Percentiles rank a stretch among this genome's conserved stretches.
Evolutionary conservation across 2,888 invertebrate genomes (phyloP).

Genomic region (Mesochorus sp.): DNA sequence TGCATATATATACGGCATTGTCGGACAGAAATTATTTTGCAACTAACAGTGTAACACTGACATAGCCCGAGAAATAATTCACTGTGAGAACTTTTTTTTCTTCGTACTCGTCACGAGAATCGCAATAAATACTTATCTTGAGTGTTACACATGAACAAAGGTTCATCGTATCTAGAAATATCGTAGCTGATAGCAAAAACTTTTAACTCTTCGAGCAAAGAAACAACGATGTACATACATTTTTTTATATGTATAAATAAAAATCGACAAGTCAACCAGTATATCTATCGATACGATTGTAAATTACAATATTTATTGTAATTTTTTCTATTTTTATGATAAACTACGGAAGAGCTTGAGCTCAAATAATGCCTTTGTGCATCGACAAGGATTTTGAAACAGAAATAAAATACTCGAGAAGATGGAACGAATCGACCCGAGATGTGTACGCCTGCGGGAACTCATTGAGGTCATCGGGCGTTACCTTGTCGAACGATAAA

Average conservation of each 20-base stretch:
- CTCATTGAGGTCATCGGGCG: slow-evolving; percentile 58
- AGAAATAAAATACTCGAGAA: not conserved
- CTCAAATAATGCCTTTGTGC: not conserved
- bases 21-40: slow-evolving; percentile 49
- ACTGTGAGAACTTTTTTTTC: slow-evolving; percentile 34
- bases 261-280: not conserved
- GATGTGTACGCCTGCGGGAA: slow-evolving; percentile 21
- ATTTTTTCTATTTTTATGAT: slow-evolving; percentile 4
- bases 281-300: slow-evolving; percentile 18
- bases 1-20: slow-evolving; percentile 3
- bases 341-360: not conserved
- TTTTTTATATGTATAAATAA: slow-evolving; percentile 18
- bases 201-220: not conserved
- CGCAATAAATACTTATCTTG: slow-evolving; percentile 51
- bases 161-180: not conserved
- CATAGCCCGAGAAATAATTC: slow-evolving; percentile 5
- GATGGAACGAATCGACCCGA: slow-evolving; percentile 21
- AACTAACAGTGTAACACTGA: slow-evolving; percentile 29
- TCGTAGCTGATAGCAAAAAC: not conserved
- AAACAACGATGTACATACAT: slow-evolving; percentile 25
- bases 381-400: not conserved
- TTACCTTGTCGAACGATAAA: slow-evolving; percentile 46
- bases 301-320: slow-evolving; percentile 40
- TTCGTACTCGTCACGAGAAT: slow-evolving; percentile 19
- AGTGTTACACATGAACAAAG: slow-evolving; percentile 45